Evolutionary conservation across 64 coral and sea anemone species (phyloP), one percentile per base, ranked within the genome.

Genomic region (Montipora sp.): DNA sequence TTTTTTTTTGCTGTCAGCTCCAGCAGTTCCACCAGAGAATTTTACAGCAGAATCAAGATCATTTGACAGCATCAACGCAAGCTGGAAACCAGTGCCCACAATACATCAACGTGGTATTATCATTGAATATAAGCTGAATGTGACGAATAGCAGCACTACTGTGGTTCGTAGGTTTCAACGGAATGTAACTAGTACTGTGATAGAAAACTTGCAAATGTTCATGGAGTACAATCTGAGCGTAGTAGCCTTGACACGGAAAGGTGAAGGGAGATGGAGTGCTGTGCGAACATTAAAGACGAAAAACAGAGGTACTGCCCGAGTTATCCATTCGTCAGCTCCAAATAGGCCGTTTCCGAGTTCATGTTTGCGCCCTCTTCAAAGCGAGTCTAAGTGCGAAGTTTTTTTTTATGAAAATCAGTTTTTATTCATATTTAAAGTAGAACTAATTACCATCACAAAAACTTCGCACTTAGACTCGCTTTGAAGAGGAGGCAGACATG

Each of bases 21-120:
- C 90, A 3, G 36, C n/a, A 18, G 48, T 36, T 11, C 12, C 90
- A 8, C 90, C 90, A n/a, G 16, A 59, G 48, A 92, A 86, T 14
- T 15, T 92, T 12, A 86, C 73, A 48, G 90, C 90, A 8, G 13
- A 48, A 15, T 84, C 82, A 16, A 20, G 18, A 13, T 84, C 81
- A 23, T 75, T 92, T 60, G 46, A 58, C 10, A 78, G 27, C 19
- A 76, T 92, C 4, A 4, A 73, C 4, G 81, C 86, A 18, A 49
- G 20, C 36, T 92, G 90, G 90, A 13, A 77, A 18, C 81, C 80
- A 60, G 81, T 92, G 18, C 80, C 81, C 11, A 36, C 47, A 13
- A 18, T 77, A 21, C 9, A 86, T 20, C 55, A 46, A 46, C 24
- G 77, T 45, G 90, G 90, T 10, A 49, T 50, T 14, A 46, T 92